These are phyloP conservation scores for Mus caroli DNA, from an alignment of 2,797 vertebrate species.

Conservation along the genomic window DNA sequence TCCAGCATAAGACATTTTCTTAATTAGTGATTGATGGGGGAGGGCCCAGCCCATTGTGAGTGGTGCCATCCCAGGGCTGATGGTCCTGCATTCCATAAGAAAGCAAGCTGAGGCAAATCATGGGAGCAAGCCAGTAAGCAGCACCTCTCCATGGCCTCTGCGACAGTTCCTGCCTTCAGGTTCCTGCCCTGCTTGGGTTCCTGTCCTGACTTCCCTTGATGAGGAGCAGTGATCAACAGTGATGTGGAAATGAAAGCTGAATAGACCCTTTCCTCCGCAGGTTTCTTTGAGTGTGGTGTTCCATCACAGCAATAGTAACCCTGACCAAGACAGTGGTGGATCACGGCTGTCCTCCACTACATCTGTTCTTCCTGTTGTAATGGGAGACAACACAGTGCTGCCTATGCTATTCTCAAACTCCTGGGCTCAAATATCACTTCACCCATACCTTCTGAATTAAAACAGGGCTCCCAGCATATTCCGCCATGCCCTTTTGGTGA, in stretches of 20 bases:
- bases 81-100: background rate
- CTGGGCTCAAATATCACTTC: background rate
- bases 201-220: background rate
- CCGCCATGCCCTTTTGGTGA: background rate
- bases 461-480: too few relatives aligned
- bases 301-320: background rate
- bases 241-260: background rate
- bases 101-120: background rate
- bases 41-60: background rate
- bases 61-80: background rate
- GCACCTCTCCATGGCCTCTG: background rate
- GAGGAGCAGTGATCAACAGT: background rate
- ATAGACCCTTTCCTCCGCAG: background rate
- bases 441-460: background rate
- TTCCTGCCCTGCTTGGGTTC: background rate
- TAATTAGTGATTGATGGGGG: background rate
- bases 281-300: background rate
- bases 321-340: background rate
- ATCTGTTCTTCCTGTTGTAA: background rate
- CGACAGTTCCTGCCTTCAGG: background rate
- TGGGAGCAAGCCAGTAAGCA: background rate
- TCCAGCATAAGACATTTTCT: background rate
- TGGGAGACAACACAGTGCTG: background rate
- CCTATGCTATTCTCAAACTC: background rate
- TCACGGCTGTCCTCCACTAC: too few relatives aligned